phyloP scores from a whole-genome alignment of 2,797 vertebrate species.

The Hippoglossus hippoglossus region DNA sequence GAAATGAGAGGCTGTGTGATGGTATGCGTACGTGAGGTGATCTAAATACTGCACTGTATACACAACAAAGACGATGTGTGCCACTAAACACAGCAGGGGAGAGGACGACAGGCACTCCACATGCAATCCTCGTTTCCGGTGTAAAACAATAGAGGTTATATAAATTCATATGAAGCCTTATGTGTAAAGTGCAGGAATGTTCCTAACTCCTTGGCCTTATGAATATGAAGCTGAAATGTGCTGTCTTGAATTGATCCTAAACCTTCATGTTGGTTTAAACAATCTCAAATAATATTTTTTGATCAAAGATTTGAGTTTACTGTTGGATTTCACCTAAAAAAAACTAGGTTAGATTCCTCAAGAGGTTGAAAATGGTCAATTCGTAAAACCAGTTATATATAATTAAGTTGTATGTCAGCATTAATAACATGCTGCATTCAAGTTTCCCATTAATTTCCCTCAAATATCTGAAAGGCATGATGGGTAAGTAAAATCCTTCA shows the following conservation, averaged over 20 bases:
- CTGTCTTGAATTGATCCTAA: no score
- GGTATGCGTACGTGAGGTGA: constrained; percentile 18
- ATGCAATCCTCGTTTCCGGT: constrained; percentile 4
- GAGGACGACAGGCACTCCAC: constrained; percentile 3
- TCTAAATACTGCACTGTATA: constrained; percentile 56
- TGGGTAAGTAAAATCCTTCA: background rate
- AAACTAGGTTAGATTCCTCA: no score
- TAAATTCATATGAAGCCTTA: no score
- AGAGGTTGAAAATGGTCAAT: no score
- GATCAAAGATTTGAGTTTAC: background rate
- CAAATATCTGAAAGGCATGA: background rate
- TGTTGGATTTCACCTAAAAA: background rate
- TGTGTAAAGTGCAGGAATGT: no score
- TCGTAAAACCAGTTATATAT: background rate
- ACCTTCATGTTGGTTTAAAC: no score
- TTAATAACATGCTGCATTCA: constrained; percentile 2
- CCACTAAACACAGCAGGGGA: constrained; percentile 41
- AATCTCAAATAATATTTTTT: background rate
- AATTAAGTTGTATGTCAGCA: background rate
- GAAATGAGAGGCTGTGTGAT: constrained; percentile 15
- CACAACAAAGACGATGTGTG: constrained; percentile 64
- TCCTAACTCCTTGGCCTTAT: background rate
- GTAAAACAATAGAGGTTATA: background rate
- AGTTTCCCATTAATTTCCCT: background rate
- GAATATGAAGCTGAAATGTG: background rate